Evolutionary conservation across 2,888 invertebrate species (phyloP).

Genomic region (Drosophila diplacantha): DNA sequence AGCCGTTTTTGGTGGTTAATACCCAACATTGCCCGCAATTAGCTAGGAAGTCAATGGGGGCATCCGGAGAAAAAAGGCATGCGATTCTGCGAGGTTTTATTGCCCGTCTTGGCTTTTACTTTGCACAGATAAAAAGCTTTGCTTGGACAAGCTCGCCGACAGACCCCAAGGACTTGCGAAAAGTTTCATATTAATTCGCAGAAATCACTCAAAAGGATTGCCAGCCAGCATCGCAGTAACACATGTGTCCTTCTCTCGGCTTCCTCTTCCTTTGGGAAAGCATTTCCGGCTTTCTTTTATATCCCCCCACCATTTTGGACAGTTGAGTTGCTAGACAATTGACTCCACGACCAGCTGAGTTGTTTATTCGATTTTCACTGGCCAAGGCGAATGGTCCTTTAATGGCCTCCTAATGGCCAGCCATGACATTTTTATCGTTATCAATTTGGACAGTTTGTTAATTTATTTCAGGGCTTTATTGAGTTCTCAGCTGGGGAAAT

Average conservation of each 20-base stretch:
- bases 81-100: constrained; percentile 17
- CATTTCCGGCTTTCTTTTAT: constrained; percentile 18
- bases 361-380: constrained; percentile 41
- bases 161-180: constrained; percentile 31
- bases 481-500: not conserved
- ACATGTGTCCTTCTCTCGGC: constrained; percentile 22
- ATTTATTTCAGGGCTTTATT: constrained; percentile 36
- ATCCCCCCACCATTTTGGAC: not conserved
- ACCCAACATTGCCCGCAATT: constrained; percentile 38
- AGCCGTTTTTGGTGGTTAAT: constrained; percentile 27
- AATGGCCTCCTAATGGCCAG: constrained; percentile 43
- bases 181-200: constrained; percentile 36
- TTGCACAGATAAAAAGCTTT: constrained; percentile 15
- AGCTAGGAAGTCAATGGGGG: constrained; percentile 24
- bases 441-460: constrained; percentile 44
- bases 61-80: not conserved
- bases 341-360: constrained; percentile 35
- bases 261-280: not conserved
- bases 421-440: constrained; percentile 41
- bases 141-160: constrained; percentile 9
- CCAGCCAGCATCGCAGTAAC: constrained; percentile 8
- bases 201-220: constrained; percentile 46
- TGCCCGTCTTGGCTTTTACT: constrained; percentile 13
- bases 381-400: constrained; percentile 17
- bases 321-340: constrained; percentile 39